Evolutionary conservation across 2,797 vertebrate species (phyloP).

Genomic region (Sus cebifrons): DNA sequence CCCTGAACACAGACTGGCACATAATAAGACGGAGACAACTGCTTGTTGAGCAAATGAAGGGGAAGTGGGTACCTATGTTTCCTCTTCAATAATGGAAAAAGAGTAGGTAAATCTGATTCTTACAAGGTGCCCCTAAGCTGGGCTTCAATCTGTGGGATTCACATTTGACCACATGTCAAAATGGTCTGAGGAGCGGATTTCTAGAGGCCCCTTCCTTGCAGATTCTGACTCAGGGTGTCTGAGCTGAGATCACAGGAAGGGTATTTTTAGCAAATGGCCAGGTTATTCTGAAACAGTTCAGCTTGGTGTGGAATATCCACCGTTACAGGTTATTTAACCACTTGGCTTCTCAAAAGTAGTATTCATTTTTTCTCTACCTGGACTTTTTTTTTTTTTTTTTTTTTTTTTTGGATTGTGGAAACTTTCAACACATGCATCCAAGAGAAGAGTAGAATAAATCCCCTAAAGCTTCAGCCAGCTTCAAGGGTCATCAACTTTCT

Average conservation of each 20-base stretch:
- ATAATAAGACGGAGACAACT: neutral
- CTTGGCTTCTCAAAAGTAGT: slow-evolving; percentile 24
- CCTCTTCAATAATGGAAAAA: neutral
- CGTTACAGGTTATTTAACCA: neutral
- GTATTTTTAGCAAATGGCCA: neutral
- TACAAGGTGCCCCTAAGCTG: neutral
- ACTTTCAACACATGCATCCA: neutral
- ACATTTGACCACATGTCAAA: neutral
- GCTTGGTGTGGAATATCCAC: neutral
- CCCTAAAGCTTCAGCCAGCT: neutral
- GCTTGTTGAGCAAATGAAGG: neutral
- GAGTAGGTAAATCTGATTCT: neutral
- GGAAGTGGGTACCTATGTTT: neutral
- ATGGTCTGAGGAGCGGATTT: neutral
- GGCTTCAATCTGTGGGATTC: neutral
- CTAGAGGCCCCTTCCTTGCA: neutral
- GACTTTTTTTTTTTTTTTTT: neutral
- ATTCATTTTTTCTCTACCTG: neutral
- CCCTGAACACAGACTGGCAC: neutral
- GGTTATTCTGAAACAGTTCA: neutral
- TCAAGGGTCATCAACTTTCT: neutral
- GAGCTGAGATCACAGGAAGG: neutral
- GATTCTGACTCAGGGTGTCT: neutral
- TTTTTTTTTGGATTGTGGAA: neutral
- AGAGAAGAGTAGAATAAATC: neutral